Evolutionary conservation across 30 jellyfish, hydroid and myxozoan genomes (phyloP), one percentile per base, ranked within the genome.

Genomic region (Aurelia aurita): DNA sequence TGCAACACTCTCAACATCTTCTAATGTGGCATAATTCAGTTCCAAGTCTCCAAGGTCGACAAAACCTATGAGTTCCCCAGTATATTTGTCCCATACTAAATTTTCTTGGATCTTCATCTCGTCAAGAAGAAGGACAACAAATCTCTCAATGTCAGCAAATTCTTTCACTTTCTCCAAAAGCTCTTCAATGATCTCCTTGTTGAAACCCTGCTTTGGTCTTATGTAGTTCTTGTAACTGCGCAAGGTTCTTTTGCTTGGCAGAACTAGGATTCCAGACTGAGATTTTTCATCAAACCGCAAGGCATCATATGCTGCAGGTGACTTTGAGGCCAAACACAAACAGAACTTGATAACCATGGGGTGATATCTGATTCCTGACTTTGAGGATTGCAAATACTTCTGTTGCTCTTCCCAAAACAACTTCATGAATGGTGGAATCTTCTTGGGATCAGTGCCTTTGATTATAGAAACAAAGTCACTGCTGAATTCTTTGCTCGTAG

Each of bases 81-180:
- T 63, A 69, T 91, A 93, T 63, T 91, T 91, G 76, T 86, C 95
- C 98, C 96, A 86, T 16, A 85, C 97, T 49, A 91, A 55, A 49
- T 74, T 78, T 29, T 91, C 91, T 62, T 91, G 90, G 31, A 85
- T 60, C 60, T 79, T 85, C 98, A 91, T 91, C 61, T 86, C 95
- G 55, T 91, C 98, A 69, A 86, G 55, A 29, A 79, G 43, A 47
- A 85, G 69, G 72, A 61, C 84, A 29, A 85, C 76, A 64, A 16
- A 85, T 20, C 78, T 44, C 57, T 90, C 89, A 16, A 27, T 53
- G 4, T 27, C 89, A 28, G 80, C 53, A 77, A 90, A 74, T 14
- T 57, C 22, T 58, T 53, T 31, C 10, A 58, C 65, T 73, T 89
- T 89, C 26, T 74, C 73, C 32, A 31, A 13, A 23, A 74, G 74